Base-by-base conservation (phyloP, 1,140 invertebrate species). In the Adoxophyes honmai region DNA sequence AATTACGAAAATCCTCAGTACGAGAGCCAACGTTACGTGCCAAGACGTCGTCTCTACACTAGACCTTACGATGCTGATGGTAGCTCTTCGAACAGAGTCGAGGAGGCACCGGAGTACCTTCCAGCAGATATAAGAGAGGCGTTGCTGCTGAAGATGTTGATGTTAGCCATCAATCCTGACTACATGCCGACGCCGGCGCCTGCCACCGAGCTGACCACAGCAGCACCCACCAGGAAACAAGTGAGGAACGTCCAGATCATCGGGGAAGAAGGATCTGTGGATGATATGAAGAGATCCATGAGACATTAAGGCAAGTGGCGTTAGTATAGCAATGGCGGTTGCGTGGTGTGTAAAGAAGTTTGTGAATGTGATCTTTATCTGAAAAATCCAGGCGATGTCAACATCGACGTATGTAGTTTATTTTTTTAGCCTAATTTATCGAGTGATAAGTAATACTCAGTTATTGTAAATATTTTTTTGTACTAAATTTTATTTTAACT, bases 101-200 rank as follows among this genome's bases (percentile, higher is more conserved):
- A 92, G 42, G 91, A 92, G 59, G 82, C 87, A 18, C 90, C 90
- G 3, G 92, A 94, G 63, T 92, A 92, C 64, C 65, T 94, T 10
- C 93, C 93, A 7, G 84, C 92, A 0, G 91, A 93, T 21, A 91
- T 94, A 6, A 81, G 93, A 35, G 93, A 94, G 78, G 93, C 93
- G 61, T 73, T 94, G 13, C 66, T 94, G 4, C 65, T 94, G 48
- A 91, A 93, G 64, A 94, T 94, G 93, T 73, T 94, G 2, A 92
- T 94, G 62, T 66, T 94, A 13, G 93, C 93, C 0, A 93, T 94
- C 52, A 93, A 92, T 68, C 90, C 92, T 0, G 92, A 93, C 63
- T 89, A 90, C 38, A 89, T 91, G 33, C 69, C 90, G 3, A 81
- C 78, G 1, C 73, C 77, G 4, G 75, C 73, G 15, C 75, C 81